Percentiles rank a stretch among this genome's conserved stretches.
phyloP scores from a whole-genome alignment of 2,113 vertebrate species.

The Hemichromis elongatus region DNA sequence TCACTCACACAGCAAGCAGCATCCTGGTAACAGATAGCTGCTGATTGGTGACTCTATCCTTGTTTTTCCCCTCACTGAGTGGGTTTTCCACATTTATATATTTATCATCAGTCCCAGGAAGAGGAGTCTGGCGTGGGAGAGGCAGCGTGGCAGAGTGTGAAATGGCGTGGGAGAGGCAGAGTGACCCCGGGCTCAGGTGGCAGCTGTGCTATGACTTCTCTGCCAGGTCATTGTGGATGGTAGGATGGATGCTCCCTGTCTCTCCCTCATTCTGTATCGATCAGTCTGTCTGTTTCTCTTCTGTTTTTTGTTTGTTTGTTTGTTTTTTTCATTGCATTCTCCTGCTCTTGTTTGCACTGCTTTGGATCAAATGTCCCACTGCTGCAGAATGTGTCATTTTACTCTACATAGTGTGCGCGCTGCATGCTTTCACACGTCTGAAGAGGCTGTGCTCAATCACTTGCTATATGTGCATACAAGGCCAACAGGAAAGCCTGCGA shows the following conservation, averaged over 20 bases:
- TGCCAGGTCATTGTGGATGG: conserved; percentile 79
- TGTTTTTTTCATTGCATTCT: background rate
- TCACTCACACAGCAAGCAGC: conserved; percentile 45
- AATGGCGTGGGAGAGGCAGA: conserved; percentile 69
- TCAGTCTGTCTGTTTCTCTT: conserved; percentile 5
- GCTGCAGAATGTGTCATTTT: background rate
- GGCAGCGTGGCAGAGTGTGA: conserved; percentile 45
- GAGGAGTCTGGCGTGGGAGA: conserved; percentile 61
- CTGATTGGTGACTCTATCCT: conserved; percentile 58
- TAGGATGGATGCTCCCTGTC: conserved; percentile 61
- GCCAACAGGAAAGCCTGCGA: background rate
- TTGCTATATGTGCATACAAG: background rate
- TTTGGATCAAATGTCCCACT: background rate
- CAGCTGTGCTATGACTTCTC: conserved; percentile 77
- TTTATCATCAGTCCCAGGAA: conserved; percentile 56
- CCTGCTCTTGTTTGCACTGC: background rate
- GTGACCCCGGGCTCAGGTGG: conserved; percentile 76
- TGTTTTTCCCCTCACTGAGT: conserved; percentile 28
- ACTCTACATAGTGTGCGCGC: background rate
- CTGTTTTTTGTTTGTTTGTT: background rate
- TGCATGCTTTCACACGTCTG: conserved; percentile 4
- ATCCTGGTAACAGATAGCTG: conserved; percentile 51
- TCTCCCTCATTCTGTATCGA: conserved; percentile 21
- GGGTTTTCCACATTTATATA: conserved; percentile 48
- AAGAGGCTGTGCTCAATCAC: background rate